Base-by-base conservation (phyloP, 37 sponge, comb jelly and placozoan genomes). In the Mnemiopsis leidyi region DNA sequence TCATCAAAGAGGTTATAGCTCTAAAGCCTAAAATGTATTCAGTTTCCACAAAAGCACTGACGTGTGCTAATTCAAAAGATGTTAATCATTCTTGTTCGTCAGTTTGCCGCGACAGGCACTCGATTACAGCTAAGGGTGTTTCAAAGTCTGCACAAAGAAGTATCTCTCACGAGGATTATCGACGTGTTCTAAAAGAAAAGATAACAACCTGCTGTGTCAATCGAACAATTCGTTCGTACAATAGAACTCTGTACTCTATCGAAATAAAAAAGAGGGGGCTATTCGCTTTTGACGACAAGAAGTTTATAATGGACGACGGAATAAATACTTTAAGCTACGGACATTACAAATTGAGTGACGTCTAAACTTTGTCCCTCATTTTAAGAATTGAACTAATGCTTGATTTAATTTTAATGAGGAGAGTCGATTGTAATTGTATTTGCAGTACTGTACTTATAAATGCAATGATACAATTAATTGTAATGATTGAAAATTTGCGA, bases 21-120 rank as follows among this genome's bases (percentile, higher is more conserved):
- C 82, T 79, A 38, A 79, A 79, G 82, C 82, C 82, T 36, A 79
- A 79, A 23, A 79, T 79, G 82, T 79, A 79, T 34, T 79, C 82
- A 7, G 1, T 79, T 20, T 18, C 18, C 1, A 79, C 82, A 3
- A 3, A 71, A 23, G 21, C 73, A 23, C 73, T 71, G 23, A n/a
- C 23, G 29, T 71, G 73, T 18, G 2, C 23, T 25, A 71, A 23
- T 29, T n/a, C n/a, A n/a, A n/a, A n/a, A n/a, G n/a, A n/a, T n/a
- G n/a, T n/a, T n/a, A 3, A 5, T 3, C 82, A 79, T 38, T 36
- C 32, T 31, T 79, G 82, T 79, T 31, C 82, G 5, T 1, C 18
- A 7, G 82, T 21, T 3, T 79, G 82, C 82, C 37, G 18, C 21
- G 38, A 36, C 18, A 38, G 82, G 7, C 82, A 79, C 38, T 79